Evolutionary conservation across 2,888 invertebrate genomes (phyloP), one percentile per base, ranked within the genome.

Genomic region (Epirrhoe alternata): DNA sequence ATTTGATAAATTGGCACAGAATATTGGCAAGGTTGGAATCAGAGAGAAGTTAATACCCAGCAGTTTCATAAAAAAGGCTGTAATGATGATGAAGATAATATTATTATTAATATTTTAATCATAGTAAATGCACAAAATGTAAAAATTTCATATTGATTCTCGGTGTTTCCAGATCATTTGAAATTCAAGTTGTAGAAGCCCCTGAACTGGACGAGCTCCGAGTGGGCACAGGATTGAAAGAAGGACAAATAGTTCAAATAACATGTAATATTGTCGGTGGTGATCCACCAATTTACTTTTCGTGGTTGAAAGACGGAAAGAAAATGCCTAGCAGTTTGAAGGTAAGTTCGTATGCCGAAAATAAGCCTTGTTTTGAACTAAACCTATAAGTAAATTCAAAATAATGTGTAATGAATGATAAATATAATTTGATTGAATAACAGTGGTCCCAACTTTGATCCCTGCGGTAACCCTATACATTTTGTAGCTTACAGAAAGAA

Each of bases 201-300:
- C 97, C 97, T 30, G 95, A 97, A 67, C 94, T 97, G 79, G 97
- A 97, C 80, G 96, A 97, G 54, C 96, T 98, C 71, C 94, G 95
- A 51, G 96, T 98, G 74, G 97, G 97, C 0, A 94, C 95, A 56
- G 97, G 96, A 74, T 88, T 97, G 1, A 97, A 97, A 87, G 96
- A 97, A 92, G 96, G 97, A 51, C 96, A 97, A 80, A 94, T 97
- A 75, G 96, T 97, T 35, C 96, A 97, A 85, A 96, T 97, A 50
- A 96, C 97, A 1, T 97, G 97, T 81, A 96, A 96, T 68, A 96
- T 97, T 56, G 96, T 96, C 42, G 91, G 95, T 49, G 96, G 96
- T 42, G 96, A 96, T 80, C 95, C 95, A 76, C 96, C 96, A 12
- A 95, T 96, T 64, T 95, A 95, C 81, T 96, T 96, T 73, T 94